Conservation (phyloP, 1,140 invertebrate species). For the Oscheius sp. region DNA sequence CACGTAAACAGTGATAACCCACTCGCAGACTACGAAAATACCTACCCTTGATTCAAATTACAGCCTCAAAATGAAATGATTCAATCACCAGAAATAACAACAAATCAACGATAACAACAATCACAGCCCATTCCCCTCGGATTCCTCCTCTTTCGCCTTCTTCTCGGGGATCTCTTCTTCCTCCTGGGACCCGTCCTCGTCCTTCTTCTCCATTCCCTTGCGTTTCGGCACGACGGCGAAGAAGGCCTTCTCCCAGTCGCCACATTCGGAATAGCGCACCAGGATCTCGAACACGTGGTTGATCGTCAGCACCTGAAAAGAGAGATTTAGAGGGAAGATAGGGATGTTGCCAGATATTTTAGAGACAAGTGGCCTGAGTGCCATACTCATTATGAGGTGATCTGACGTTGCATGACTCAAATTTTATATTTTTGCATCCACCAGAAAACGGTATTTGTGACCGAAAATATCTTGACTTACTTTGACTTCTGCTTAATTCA, state of each 20-base stretch:
- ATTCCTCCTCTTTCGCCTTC: not conserved
- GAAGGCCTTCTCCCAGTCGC: conserved; percentile 81
- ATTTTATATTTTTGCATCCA: not conserved
- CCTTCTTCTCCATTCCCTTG: conserved; percentile 58
- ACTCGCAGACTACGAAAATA: too few relatives aligned
- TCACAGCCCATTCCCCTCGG: not conserved
- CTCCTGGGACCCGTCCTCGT: conserved; percentile 16
- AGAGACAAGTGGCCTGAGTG: too few relatives aligned
- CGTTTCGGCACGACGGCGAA: conserved; percentile 70
- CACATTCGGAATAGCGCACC: conserved; percentile 73
- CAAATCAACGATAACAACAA: too few relatives aligned
- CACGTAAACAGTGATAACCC: too few relatives aligned
- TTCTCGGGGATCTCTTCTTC: conserved; percentile 12
- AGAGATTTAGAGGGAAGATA: not conserved
- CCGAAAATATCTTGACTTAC: too few relatives aligned
- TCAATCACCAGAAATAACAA: too few relatives aligned
- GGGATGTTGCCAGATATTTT: not conserved
- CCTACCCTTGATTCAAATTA: too few relatives aligned
- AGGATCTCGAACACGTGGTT: conserved; percentile 96
- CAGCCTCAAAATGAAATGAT: too few relatives aligned
- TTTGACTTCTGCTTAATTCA: too few relatives aligned
- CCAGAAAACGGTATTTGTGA: too few relatives aligned
- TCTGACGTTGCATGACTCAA: too few relatives aligned
- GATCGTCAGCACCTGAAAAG: conserved; percentile 74
- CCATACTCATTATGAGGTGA: not conserved